These are phyloP conservation scores for Simalia tracyae DNA, from an alignment of 2,797 vertebrate species.

Conservation along the genomic window DNA sequence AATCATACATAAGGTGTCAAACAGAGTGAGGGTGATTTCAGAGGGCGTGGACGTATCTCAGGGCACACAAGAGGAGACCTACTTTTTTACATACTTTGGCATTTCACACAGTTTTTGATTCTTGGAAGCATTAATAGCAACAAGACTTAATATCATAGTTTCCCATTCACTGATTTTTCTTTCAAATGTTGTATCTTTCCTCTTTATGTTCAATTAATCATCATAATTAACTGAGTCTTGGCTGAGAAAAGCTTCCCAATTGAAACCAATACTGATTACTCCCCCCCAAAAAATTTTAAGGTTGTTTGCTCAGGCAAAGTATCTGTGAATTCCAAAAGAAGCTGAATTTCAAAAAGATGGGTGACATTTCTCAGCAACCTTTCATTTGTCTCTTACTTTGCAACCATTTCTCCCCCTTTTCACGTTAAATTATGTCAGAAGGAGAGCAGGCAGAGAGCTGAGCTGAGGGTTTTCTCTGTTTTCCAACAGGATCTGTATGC, in stretches of 20 bases:
- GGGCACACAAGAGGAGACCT: not conserved
- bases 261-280: not conserved
- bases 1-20: too few species aligned
- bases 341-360: not conserved
- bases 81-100: not conserved
- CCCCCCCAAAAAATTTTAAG: too few species aligned
- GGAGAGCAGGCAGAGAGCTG: constrained; percentile 12
- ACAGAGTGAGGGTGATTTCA: not conserved
- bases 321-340: not conserved
- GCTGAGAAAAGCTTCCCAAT: not conserved
- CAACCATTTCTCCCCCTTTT: not conserved
- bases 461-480: constrained; percentile 55
- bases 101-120: not conserved
- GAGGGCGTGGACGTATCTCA: not conserved
- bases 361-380: not conserved
- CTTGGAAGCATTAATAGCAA: not conserved
- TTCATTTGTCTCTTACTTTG: not conserved
- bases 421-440: not conserved
- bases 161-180: not conserved
- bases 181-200: not conserved
- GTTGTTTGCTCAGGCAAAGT: not conserved
- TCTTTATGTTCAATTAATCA: constrained; percentile 11
- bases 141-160: not conserved
- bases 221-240: constrained; percentile 4
- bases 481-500: constrained; percentile 90